Base-by-base conservation (phyloP, 64 coral and sea anemone genomes). In the Dendronephthya gigantea region DNA sequence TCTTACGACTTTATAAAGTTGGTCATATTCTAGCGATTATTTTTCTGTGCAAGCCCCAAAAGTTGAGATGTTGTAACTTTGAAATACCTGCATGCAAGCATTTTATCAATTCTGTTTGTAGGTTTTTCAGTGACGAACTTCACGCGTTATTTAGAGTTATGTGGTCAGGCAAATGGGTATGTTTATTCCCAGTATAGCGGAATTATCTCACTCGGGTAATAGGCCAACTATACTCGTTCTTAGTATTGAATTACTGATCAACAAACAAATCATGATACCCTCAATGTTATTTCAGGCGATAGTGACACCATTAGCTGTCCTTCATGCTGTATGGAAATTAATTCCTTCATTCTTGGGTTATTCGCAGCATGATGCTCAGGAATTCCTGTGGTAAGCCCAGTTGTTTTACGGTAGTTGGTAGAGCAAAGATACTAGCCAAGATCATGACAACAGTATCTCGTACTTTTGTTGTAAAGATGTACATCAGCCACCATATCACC, bases 281-380 rank as follows among this genome's bases (percentile, higher is more conserved):
- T n/a, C 6, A n/a, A 66, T 66, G 19, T 36, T 35, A 10, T 79
- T 79, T 29, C 30, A 79, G 72, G 72, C 72, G 31, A 79, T 79
- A 15, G 72, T 79, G 3, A 79, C 72, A 10, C 72, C 72, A 1
- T 29, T 33, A 34, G 72, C 72, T 15, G 15, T 79, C 2, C 72
- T 79, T 79, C 72, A 79, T 79, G 72, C 72, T 37, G 72, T 79
- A 8, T 79, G 72, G 72, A 34, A 79, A 16, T 79, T 79, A 36
- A 79, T 79, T 79, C 72, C 72, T 16, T 79, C 72, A 7, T 79
- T 79, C 17, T 39, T 79, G 32, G 72, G 72, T 0, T 79, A 79
- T 29, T 79, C 72, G 1, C 72, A 79, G 17, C 72, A 79, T 79
- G 72, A 79, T 35, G 72, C 72, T 4, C 72, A 79, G 32, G 72